Evolutionary conservation across 2,888 invertebrate genomes (phyloP).

Genomic region (Ormyrus thymus): DNA sequence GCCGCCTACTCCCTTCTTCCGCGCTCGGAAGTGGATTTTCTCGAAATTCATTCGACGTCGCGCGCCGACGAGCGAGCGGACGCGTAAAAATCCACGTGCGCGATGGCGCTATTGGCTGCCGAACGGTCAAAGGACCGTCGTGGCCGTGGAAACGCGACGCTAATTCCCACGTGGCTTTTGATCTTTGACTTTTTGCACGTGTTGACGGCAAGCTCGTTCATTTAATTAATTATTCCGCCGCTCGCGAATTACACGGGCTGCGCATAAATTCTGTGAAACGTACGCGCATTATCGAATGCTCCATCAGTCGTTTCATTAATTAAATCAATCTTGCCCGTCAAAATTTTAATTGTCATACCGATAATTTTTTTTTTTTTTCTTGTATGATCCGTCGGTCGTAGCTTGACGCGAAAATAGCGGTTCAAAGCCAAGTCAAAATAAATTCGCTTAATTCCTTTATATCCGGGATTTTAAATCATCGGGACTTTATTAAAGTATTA

Average conservation of each 20-base stretch:
- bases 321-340: slow-evolving; percentile 7
- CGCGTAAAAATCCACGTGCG: too few relatives aligned
- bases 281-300: neutral
- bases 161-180: neutral
- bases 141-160: too few relatives aligned
- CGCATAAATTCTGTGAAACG: neutral
- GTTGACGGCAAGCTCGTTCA: neutral
- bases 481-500: too few relatives aligned
- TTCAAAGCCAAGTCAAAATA: neutral
- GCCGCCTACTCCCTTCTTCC: too few relatives aligned
- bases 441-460: neutral
- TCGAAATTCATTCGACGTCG: too few relatives aligned
- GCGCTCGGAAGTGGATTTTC: neutral
- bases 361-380: neutral
- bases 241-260: neutral
- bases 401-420: neutral
- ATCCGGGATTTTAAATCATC: too few relatives aligned
- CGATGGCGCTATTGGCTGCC: too few relatives aligned
- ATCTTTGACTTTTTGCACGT: neutral
- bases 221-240: slow-evolving; percentile 15
- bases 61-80: too few relatives aligned
- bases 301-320: slow-evolving; percentile 26
- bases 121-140: too few relatives aligned
- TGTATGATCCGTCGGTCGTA: neutral
- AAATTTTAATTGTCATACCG: neutral